phyloP scores from a whole-genome alignment of 37 sponge, comb jelly and placozoan genomes.

The Diacarnus erythraeanus region DNA sequence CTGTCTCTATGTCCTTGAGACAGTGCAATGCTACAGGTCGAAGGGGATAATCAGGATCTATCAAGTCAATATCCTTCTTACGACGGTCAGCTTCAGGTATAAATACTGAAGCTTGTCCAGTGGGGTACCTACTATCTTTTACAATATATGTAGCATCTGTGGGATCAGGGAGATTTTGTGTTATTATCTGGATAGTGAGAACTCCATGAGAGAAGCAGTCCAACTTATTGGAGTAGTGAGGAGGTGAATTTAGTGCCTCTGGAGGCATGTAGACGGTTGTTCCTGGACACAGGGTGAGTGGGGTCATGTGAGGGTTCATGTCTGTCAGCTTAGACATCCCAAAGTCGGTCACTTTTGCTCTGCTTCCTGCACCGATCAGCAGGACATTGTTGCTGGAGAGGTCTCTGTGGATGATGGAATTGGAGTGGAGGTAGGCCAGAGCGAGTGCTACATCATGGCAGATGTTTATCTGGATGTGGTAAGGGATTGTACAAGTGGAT shows the following conservation, averaged over 20 bases:
- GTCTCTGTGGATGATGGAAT: background rate
- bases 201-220: constrained; percentile 49
- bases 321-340: constrained; percentile 8
- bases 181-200: constrained; percentile 25
- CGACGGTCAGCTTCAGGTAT: background rate
- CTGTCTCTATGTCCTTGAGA: background rate
- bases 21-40: background rate
- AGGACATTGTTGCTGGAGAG: constrained; percentile 16
- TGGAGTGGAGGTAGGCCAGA: constrained; percentile 9
- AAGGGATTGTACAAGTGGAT: background rate
- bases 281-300: background rate
- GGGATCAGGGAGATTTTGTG: background rate
- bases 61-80: background rate
- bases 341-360: constrained; percentile 50
- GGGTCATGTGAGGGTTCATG: constrained; percentile 1
- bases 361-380: background rate
- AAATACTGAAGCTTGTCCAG: background rate
- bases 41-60: background rate
- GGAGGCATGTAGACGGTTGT: constrained; percentile 39
- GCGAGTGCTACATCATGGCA: background rate
- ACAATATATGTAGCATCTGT: background rate
- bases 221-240: background rate
- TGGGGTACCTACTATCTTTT: background rate
- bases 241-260: constrained; percentile 18
- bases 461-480: background rate